Percentiles rank a stretch among this genome's conserved stretches.
These are phyloP conservation scores for Argyresthia albistria DNA, from an alignment of 2,888 invertebrate genomes.

Conservation along the genomic window DNA sequence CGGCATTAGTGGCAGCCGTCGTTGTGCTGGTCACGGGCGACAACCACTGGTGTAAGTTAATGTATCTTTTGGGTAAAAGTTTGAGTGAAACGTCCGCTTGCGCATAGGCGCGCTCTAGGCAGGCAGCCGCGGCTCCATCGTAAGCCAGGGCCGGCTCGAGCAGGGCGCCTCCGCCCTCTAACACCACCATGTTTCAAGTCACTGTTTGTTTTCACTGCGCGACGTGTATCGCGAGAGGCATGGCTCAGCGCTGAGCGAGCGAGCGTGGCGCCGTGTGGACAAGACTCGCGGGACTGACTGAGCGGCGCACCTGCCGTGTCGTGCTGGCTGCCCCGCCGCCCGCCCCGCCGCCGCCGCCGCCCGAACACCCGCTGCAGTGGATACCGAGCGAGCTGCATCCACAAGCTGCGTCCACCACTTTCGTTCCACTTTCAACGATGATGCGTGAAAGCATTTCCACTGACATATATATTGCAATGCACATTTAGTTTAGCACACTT, in stretches of 20 bases:
- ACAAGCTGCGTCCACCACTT: constrained; percentile 35
- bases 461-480: constrained; percentile 1
- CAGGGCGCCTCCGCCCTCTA: constrained; percentile 64
- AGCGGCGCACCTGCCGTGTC: constrained; percentile 36
- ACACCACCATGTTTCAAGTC: constrained; percentile 53
- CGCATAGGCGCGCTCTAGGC: constrained; percentile 84
- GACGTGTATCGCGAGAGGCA: neutral
- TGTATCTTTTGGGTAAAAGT: constrained; percentile 91
- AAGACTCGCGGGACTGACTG: constrained; percentile 59
- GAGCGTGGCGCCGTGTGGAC: constrained; percentile 46
- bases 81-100: constrained; percentile 88
- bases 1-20: constrained; percentile 33
- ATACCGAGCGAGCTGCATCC: constrained; percentile 39
- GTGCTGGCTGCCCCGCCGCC: constrained; percentile 40
- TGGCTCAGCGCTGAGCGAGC: constrained; percentile 13
- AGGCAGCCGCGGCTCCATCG: constrained; percentile 77
- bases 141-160: constrained; percentile 78
- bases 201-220: constrained; percentile 6
- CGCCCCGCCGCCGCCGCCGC: constrained; percentile 29
- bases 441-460: constrained; percentile 4
- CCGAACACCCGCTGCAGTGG: constrained; percentile 59
- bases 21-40: constrained; percentile 79
- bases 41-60: constrained; percentile 92
- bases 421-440: constrained; percentile 45
- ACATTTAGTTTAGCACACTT: neutral